Base-by-base conservation (phyloP, 2,113 vertebrate species). In the Lophius piscatorius region DNA sequence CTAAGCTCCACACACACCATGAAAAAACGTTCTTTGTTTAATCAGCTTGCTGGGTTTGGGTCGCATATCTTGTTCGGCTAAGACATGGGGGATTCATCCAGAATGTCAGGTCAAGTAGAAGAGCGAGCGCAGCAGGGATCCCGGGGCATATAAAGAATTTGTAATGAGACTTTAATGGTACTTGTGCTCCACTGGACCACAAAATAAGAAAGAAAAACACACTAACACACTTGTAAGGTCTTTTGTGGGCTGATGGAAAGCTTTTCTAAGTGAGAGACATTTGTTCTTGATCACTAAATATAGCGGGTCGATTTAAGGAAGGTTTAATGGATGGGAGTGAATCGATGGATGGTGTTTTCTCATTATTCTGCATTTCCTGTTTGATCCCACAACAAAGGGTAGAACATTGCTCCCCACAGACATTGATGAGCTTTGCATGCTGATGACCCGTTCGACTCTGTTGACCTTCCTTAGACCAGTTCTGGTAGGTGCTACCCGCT, bases 1-100 rank as follows among this genome's bases (percentile, higher is more conserved):
- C 8, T 5, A 3, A 36, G 58, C n/a, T n/a, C n/a, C n/a, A n/a
- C 28, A 28, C 41, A 62, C 55, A n/a, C 2, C 24, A 34, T 38
- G 51, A 60, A 63, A 71, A 63, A 60, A 60, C 36, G 59, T 34
- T 58, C 52, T 47, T 22, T 29, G 47, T 62, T 69, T 55, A 73
- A 72, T 70, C 38, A 51, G 34, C 41, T 44, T 26, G 38, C 38
- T 48, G 22, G 11, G 14, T 63, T 69, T 74, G 28, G 54, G 23
- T 49, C 23, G 17, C 24, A 67, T 1, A 56, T 73, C 49, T 48
- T 9, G 18, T 48, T 64, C 33, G 45, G 36, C 20, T 21, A 12
- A 33, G 35, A 51, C 39, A 17, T 21, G 2, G 16, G 34, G 42
- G 26, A 52, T 57, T 62, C 48, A 69, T 33, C 36, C 45, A 44